Evolutionary conservation across 2,888 invertebrate genomes (phyloP).

Genomic region (Eupithecia pulchellata): DNA sequence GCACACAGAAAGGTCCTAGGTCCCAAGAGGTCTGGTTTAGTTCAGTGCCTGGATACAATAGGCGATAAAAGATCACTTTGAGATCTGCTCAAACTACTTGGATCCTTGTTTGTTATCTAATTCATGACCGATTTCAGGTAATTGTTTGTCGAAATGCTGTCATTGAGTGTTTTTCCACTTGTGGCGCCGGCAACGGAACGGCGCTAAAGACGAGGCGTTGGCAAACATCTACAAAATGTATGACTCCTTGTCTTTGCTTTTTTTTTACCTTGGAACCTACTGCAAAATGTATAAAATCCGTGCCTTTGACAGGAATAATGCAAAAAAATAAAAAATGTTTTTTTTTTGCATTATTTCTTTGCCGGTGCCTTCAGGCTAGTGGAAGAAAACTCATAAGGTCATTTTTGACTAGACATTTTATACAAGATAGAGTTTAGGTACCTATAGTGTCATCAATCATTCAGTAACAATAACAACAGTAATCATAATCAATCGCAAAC

Average conservation of each 20-base stretch:
- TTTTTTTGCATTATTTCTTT: no score
- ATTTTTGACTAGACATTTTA: neutral
- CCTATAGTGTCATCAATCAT: neutral
- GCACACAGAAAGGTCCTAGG: slow-evolving; percentile 56
- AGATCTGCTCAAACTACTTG: neutral
- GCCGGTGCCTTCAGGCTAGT: neutral
- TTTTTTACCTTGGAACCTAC: no score
- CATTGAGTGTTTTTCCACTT: neutral
- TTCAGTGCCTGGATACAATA: neutral
- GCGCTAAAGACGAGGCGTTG: neutral
- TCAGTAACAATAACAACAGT: neutral
- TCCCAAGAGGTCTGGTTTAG: slow-evolving; percentile 4
- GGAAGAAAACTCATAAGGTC: neutral
- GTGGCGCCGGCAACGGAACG: neutral
- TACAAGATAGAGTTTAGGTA: neutral
- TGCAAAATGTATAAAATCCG: no score
- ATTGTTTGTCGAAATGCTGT: neutral
- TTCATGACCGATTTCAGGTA: neutral
- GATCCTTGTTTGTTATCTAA: neutral
- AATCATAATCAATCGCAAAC: neutral
- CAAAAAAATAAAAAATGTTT: no score
- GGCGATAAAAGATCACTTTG: neutral
- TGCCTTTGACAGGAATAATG: no score
- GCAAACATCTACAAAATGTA: neutral
- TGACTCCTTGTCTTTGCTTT: neutral